Conservation (phyloP, 2,113 vertebrate genomes). For the Hucho hucho region DNA sequence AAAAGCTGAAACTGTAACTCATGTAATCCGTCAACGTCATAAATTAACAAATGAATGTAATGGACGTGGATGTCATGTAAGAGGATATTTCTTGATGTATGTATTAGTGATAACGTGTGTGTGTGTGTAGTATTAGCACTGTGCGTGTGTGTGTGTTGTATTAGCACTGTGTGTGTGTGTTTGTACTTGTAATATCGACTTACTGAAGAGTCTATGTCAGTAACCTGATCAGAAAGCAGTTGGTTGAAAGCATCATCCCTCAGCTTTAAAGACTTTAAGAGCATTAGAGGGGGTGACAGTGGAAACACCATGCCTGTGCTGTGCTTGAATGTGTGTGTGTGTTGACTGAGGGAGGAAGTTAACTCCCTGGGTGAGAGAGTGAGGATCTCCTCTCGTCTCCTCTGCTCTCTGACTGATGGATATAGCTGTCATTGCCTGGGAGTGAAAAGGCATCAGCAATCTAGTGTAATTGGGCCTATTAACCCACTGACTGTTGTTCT, state of each 20-base stretch:
- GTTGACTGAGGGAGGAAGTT: conserved; percentile 29
- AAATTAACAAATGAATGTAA: no score
- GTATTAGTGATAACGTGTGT: no score
- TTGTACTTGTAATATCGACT: conserved; percentile 21
- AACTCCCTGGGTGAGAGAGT: conserved; percentile 19
- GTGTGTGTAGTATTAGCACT: no score
- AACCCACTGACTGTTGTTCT: conserved; percentile 68
- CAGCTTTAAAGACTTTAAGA: conserved; percentile 49
- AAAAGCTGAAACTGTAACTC: neutral
- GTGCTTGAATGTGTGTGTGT: neutral
- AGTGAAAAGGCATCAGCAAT: conserved; percentile 67
- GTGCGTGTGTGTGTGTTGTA: no score
- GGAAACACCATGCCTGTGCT: conserved; percentile 34
- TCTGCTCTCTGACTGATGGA: conserved; percentile 36
- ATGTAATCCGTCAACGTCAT: no score
- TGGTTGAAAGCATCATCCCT: conserved; percentile 45
- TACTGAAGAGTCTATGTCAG: conserved; percentile 35
- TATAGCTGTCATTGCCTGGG: conserved; percentile 47
- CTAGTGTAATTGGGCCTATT: conserved; percentile 71
- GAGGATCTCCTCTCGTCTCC: conserved; percentile 14
- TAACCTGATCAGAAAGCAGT: conserved; percentile 39
- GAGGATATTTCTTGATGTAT: no score
- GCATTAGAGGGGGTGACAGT: conserved; percentile 48
- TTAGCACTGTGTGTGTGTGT: no score
- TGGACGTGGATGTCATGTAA: no score